These are phyloP conservation scores for Coturnix japonica DNA, from an alignment of 2,113 vertebrate species.

Conservation along the genomic window DNA sequence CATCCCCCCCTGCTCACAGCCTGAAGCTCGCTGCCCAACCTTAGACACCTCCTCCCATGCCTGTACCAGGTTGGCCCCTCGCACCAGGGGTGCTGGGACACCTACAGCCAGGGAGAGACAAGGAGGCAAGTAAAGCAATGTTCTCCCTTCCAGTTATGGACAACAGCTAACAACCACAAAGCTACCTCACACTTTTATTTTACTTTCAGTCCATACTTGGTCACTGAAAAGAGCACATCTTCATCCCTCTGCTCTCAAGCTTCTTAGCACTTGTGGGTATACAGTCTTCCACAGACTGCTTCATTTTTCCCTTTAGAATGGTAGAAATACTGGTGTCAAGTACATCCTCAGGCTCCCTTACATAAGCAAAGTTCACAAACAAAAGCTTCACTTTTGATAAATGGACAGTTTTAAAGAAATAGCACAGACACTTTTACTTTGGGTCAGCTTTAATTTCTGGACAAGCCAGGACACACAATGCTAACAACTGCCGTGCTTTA, in stretches of 20 bases:
- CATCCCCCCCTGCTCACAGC: not conserved
- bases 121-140: not conserved
- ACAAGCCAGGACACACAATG: not conserved
- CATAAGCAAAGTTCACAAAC: not conserved
- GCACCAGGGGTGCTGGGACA: not conserved
- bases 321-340: not conserved
- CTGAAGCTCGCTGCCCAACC: not conserved
- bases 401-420: not conserved
- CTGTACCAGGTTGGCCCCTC: not conserved
- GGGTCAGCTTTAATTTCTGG: not conserved
- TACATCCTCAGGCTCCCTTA: not conserved
- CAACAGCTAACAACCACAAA: not conserved
- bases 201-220: not conserved
- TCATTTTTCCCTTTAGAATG: not conserved
- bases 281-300: not conserved
- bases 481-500: not conserved
- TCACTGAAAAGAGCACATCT: not conserved
- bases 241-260: not conserved
- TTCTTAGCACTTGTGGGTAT: not conserved
- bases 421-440: not conserved
- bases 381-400: not conserved
- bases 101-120: not conserved
- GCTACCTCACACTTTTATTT: not conserved
- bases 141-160: not conserved
- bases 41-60: not conserved